Evolutionary conservation across 2,888 invertebrate species (phyloP), one percentile per base, ranked within the genome.

Genomic region (Caenorhabditis sp.): DNA sequence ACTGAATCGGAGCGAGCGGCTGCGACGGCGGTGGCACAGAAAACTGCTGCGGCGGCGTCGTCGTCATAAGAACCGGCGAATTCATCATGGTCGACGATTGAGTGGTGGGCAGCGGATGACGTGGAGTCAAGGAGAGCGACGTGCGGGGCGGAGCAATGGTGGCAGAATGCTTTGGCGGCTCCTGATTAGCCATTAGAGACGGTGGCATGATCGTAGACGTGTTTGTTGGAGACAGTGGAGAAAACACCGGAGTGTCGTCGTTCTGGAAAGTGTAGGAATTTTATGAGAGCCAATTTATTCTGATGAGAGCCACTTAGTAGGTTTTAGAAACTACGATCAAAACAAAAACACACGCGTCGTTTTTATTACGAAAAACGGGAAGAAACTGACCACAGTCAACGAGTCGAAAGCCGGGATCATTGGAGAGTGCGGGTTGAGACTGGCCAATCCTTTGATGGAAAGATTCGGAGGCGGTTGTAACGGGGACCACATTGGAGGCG

Each of bases 181-280:
- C 56, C 8, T 63, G 53, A n/a, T 55, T 43, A 6, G 76, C 70
- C 62, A 63, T 55, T 6, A 53, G 56, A 11, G 76, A 62, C 43
- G 70, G 58, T 24, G 62, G 66, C 45, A 66, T 17, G 22, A 61
- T 62, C 2, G 24, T 66, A 26, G 66, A 63, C 9, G 72, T 72
- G 46, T 66, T 72, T 13, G 72, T 72, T 35, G 72, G 78, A 9
- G 66, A 68, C n/a, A 73, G 53, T 39, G 80, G 80, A 17, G 73
- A 77, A 41, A 74, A 77, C 20, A 77, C 73, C 9, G 80, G 80
- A 43, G 71, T 46, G 46, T 80, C 77, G 39, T 80, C 80, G 62
- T 59, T 61, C 73, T 74, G 59, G 17, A 71, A 68, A n/a, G n/a
- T n/a, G n/a, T n/a, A n/a, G 17, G 15, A 41, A 41, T 35, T 35